These are phyloP conservation scores for Trichoplusia ni DNA, from an alignment of 1,140 invertebrate genomes.

Conservation along the genomic window DNA sequence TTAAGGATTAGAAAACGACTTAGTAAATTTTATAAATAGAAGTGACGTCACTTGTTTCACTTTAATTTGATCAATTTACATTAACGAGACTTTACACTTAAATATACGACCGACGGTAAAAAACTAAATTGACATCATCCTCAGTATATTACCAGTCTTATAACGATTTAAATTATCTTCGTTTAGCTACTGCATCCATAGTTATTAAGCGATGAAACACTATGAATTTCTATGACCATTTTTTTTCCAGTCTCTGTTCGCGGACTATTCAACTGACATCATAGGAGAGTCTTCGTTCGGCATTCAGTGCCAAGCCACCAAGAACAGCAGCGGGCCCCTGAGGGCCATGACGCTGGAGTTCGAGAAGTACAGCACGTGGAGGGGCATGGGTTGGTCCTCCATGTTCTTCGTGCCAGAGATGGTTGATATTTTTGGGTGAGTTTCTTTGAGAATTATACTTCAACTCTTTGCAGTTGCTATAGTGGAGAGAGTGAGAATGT, in stretches of 20 bases:
- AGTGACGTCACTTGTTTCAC: no score
- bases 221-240: neutral
- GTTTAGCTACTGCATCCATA: neutral
- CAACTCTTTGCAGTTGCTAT: no score
- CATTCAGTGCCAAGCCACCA: constrained; percentile 63
- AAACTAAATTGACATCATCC: no score
- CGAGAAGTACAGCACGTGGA: constrained; percentile 37
- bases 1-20: no score
- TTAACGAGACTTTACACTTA: no score
- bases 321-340: constrained; percentile 40
- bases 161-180: neutral
- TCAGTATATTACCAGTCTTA: no score
- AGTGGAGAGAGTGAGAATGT: no score
- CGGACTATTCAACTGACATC: constrained; percentile 80
- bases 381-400: constrained; percentile 46
- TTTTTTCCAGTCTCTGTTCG: constrained; percentile 62
- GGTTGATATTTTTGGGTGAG: constrained; percentile 48
- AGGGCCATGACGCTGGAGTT: constrained; percentile 50
- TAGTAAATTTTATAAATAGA: no score
- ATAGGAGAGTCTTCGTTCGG: constrained; percentile 83
- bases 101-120: no score
- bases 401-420: constrained; percentile 60
- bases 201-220: no score
- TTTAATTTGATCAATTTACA: no score
- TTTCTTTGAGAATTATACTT: neutral